Percentiles rank a stretch among this genome's conserved stretches.
Conservation (phyloP, 2,888 invertebrate species). For the Acleris emargana region DNA sequence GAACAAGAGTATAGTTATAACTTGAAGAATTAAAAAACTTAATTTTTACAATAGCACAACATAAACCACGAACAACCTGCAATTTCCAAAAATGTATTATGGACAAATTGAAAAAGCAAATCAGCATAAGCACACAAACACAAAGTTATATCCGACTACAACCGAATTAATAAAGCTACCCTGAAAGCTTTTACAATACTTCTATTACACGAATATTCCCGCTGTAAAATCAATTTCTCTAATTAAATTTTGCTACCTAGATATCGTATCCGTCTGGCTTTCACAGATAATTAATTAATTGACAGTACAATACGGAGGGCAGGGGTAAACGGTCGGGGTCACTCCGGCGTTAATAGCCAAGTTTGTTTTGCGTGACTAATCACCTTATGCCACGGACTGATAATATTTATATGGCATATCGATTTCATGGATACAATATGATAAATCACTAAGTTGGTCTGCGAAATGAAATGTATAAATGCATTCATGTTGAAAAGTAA, state of each 20-base stretch:
- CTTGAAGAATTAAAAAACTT: no score
- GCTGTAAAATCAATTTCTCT: slow-evolving; percentile 64
- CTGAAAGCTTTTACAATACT: not conserved
- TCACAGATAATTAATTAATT: slow-evolving; percentile 77
- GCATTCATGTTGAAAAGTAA: no score
- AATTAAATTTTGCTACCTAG: slow-evolving; percentile 63
- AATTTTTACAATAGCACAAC: no score
- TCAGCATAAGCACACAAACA: not conserved
- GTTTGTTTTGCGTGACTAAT: slow-evolving; percentile 66
- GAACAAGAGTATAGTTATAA: no score
- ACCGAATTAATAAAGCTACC: not conserved
- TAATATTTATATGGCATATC: slow-evolving; percentile 36
- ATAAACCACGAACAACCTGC: no score
- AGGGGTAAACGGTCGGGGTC: slow-evolving; percentile 46
- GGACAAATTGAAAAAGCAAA: no score
- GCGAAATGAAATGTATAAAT: no score
- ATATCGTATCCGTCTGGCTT: slow-evolving; percentile 51
- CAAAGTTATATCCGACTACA: not conserved
- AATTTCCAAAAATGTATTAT: no score
- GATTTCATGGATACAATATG: slow-evolving; percentile 19
- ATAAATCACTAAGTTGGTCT: no score
- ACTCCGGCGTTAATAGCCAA: slow-evolving; percentile 47
- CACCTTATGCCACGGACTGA: slow-evolving; percentile 53
- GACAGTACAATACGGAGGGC: slow-evolving; percentile 63
- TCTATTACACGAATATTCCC: slow-evolving; percentile 36